Base-by-base conservation (phyloP, 2,113 vertebrate genomes). In the Pollimyrus isidori region DNA sequence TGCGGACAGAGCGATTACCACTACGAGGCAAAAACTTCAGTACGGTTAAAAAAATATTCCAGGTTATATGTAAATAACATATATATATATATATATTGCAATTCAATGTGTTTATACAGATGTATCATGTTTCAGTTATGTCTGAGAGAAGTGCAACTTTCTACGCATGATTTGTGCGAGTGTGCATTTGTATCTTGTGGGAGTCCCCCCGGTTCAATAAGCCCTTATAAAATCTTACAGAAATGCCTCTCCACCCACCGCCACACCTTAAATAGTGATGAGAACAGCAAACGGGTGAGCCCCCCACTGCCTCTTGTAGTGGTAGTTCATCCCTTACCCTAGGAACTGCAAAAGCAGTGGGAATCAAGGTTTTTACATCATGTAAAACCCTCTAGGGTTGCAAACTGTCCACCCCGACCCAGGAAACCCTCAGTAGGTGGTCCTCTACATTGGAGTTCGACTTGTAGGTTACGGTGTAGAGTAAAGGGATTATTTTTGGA, bases 81-180 rank as follows among this genome's bases (percentile, higher is more conserved):
- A 69, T 87, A 86, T 86, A 65, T 89, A 45, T 56, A 65, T 87
- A 86, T 86, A 53, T 80, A 80, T 80, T 42, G 73, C 73, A 6
- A 80, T 80, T 80, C 35, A 80, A 80, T 80, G 73, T 80, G 73
- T 80, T 80, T 80, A 39, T 80, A 80, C 73, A 80, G 73, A 42
- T 80, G 73, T 80, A 30, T 42, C 45, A 89, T 48, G 87, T 46
- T 26, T 86, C 58, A 15, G 49, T 76, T 76, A 86, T 73, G 56
- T 50, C 58, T 26, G 2, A 85, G 30, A 86, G 46, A 92, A 92
- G 92, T 93, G 92, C 92, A 93, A 92, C 90, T 90, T 62, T 85
- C 56, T 91, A 30, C 4, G 86, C 87, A 50, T 86, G 73, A 69
- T 85, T 73, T 58, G 84, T 90, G 89, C 89, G 65, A 88, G 89